Evolutionary conservation across 2,888 invertebrate species (phyloP), one percentile per base, ranked within the genome.

Genomic region (Pyrrhosoma nymphula): DNA sequence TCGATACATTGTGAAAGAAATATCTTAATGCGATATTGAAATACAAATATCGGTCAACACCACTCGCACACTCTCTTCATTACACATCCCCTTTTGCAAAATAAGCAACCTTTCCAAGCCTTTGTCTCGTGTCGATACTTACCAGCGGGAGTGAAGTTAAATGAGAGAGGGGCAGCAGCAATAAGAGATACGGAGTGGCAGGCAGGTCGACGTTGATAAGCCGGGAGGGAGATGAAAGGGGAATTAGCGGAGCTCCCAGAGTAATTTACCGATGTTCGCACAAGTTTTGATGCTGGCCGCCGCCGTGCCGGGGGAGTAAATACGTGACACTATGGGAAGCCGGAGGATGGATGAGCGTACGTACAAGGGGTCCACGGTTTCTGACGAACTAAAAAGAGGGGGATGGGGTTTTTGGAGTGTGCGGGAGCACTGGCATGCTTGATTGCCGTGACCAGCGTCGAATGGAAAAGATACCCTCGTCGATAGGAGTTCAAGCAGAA

Each of bases 181-280:
- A 16, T 12, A 14, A 35, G 82, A 82, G 82, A 82, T 82, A 8
- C 14, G 82, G 82, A 82, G 35, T 26, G n/a, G 69, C 12, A 35
- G 69, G 69, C 69, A 26, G 69, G 69, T 60, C 82, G 35, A 82
- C 35, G 82, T 35, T 35, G 82, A 82, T 82, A 82, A 3, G 26
- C 69, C 35, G 82, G 3, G 60, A 0, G 35, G 82, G 82, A 82
- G 82, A 82, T 82, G 82, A 82, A 82, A 82, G 82, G 35, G 82
- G 82, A 82, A 82, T 82, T 82, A 35, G 82, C 30, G 4, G 82
- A 16, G 35, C 16, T 35, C 26, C 82, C 69, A 6, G 82, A 82
- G 82, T 82, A 82, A 82, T 82, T 82, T 82, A 35, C 35, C 82
- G 82, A 82, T 82, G 82, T 35, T 35, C 82, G 82, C 35, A 18